These are phyloP conservation scores for Turritopsis rubra DNA, from an alignment of 30 jellyfish, hydroid and myxozoan species.

Conservation along the genomic window DNA sequence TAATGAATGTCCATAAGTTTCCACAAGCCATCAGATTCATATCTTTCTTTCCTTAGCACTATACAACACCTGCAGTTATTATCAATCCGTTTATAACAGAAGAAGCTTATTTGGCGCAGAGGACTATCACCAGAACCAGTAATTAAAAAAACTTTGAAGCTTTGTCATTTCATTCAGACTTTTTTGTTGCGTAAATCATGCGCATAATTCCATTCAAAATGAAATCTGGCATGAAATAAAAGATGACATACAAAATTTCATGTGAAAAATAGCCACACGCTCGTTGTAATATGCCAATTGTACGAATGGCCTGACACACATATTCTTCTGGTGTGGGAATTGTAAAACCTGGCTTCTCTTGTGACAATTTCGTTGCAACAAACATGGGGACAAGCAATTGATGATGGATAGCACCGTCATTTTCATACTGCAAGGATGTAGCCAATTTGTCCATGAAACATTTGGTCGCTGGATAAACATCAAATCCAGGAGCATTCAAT, in stretches of 20 bases:
- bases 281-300: conserved; percentile 20
- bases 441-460: conserved; percentile 8
- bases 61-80: too few species aligned
- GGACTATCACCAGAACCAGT: too few species aligned
- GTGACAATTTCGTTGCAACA: conserved; percentile 20
- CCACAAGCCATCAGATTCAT: too few species aligned
- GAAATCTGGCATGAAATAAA: background rate
- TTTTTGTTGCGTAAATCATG: too few species aligned
- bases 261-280: conserved; percentile 20
- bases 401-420: conserved; percentile 1
- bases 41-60: too few species aligned
- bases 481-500: background rate
- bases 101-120: too few species aligned
- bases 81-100: too few species aligned
- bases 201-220: too few species aligned
- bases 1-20: too few species aligned
- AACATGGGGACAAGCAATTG: conserved; percentile 24
- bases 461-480: background rate
- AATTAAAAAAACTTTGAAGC: too few species aligned
- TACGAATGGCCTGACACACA: conserved; percentile 20
- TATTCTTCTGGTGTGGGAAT: conserved; percentile 17
- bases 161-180: too few species aligned
- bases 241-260: background rate
- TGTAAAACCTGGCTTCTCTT: background rate
- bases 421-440: background rate